Percentiles rank a stretch among this genome's conserved stretches.
phyloP scores from a whole-genome alignment of 1,140 invertebrate species.

The Holotrichia oblita region DNA sequence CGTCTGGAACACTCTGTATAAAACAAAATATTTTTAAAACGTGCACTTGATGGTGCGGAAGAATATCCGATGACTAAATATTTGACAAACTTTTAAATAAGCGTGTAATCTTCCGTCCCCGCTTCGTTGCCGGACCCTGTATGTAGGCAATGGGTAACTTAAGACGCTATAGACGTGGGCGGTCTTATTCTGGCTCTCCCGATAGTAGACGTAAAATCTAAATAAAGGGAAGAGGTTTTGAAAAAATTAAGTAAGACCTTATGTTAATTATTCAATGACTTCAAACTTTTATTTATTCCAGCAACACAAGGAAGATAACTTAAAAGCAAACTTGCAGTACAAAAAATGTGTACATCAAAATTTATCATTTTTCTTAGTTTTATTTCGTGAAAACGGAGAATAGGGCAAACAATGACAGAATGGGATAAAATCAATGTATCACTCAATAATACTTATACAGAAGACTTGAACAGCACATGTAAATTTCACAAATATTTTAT shows the following conservation, averaged over 20 bases:
- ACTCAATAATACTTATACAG: not conserved
- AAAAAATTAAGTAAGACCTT: not conserved
- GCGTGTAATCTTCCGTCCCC: too few species aligned
- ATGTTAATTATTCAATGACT: not conserved
- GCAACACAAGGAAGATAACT: conserved; percentile 26
- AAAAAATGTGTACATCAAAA: conserved; percentile 23
- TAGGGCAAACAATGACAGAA: not conserved
- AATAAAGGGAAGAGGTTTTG: not conserved
- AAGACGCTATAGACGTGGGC: too few species aligned
- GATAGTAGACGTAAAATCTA: not conserved
- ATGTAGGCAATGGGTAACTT: too few species aligned
- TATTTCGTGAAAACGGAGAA: not conserved
- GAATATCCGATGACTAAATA: too few species aligned
- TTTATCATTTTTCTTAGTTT: conserved; percentile 4
- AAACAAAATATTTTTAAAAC: too few species aligned
- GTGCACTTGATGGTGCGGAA: too few species aligned
- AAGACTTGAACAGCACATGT: not conserved
- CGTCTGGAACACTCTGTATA: too few species aligned
- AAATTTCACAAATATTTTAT: not conserved
- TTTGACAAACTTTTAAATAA: too few species aligned
- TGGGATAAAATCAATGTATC: not conserved
- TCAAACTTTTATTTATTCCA: conserved; percentile 25
- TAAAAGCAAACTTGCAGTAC: not conserved
- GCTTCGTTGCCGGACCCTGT: too few species aligned
- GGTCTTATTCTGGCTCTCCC: not conserved